Evolutionary conservation across 2,797 vertebrate genomes (phyloP).

Genomic region (Limnodromus scolopaceus): DNA sequence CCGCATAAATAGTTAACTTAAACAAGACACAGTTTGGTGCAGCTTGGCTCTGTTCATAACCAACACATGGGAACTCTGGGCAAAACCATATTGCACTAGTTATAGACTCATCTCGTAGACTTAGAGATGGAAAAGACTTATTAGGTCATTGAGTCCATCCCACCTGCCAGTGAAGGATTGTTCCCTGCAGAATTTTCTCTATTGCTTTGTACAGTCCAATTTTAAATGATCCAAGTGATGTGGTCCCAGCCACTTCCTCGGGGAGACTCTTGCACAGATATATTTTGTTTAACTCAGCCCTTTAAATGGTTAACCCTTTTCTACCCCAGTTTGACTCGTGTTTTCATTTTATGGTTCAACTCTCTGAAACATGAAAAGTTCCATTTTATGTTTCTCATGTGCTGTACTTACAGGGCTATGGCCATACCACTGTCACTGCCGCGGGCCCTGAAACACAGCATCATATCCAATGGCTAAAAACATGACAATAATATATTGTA

Average conservation of each 20-base stretch:
- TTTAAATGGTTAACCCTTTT: slow-evolving; percentile 58
- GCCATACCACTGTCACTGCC: not conserved
- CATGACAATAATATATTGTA: rapidly evolving
- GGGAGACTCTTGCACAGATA: slow-evolving; percentile 33
- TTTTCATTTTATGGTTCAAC: not conserved
- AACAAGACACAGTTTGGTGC: slow-evolving; percentile 22
- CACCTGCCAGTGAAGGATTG: slow-evolving; percentile 65
- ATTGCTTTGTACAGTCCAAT: slow-evolving; percentile 38
- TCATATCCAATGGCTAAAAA: not conserved
- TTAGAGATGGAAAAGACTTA: slow-evolving; percentile 45
- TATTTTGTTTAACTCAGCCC: slow-evolving; percentile 25
- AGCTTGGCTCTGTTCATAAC: not conserved
- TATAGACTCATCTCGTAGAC: slow-evolving; percentile 30
- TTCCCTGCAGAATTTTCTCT: slow-evolving; percentile 47
- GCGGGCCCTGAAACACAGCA: not conserved
- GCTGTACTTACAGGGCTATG: not conserved
- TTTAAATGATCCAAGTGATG: slow-evolving; percentile 61
- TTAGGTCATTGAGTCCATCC: slow-evolving; percentile 49
- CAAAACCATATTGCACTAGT: slow-evolving; percentile 26
- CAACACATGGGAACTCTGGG: not conserved
- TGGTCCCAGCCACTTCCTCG: slow-evolving; percentile 52
- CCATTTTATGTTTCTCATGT: not conserved
- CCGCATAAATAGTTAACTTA: not conserved
- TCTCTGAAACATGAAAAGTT: not conserved
- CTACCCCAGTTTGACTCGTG: not conserved